These are phyloP conservation scores for Drosophila funebris DNA, from an alignment of 1,140 invertebrate genomes.

Conservation along the genomic window DNA sequence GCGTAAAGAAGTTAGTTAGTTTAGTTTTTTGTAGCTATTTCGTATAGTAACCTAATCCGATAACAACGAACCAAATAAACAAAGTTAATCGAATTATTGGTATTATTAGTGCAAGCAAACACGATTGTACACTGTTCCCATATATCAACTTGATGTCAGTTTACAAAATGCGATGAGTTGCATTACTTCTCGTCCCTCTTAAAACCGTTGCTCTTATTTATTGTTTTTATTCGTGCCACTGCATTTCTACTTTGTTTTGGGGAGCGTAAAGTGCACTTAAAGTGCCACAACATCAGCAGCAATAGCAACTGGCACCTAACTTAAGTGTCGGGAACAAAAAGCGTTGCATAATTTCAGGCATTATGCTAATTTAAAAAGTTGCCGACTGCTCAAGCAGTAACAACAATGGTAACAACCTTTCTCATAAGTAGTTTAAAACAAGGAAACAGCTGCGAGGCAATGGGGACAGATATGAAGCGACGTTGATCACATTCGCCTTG, in stretches of 20 bases:
- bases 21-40: too few relatives aligned
- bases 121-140: neutral
- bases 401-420: conserved; percentile 26
- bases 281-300: conserved; percentile 37
- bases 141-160: conserved; percentile 35
- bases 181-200: conserved; percentile 55
- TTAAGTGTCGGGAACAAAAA: conserved; percentile 46
- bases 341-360: conserved; percentile 77
- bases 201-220: neutral
- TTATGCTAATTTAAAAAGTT: conserved; percentile 79
- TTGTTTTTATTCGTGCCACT: conserved; percentile 22
- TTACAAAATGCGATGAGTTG: conserved; percentile 72
- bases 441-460: conserved; percentile 31
- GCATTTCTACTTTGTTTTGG: conserved; percentile 52
- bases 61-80: too few relatives aligned
- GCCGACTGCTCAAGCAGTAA: conserved; percentile 47
- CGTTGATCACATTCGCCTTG: conserved; percentile 69
- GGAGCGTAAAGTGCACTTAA: conserved; percentile 69
- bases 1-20: too few relatives aligned
- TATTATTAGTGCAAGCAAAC: conserved; percentile 65
- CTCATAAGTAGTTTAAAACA: conserved; percentile 61
- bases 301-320: conserved; percentile 15
- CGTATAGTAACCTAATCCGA: too few relatives aligned
- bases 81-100: conserved; percentile 72
- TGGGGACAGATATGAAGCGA: conserved; percentile 21